Base-by-base conservation (phyloP, 2,113 vertebrate genomes). In the Siniperca knerii region DNA sequence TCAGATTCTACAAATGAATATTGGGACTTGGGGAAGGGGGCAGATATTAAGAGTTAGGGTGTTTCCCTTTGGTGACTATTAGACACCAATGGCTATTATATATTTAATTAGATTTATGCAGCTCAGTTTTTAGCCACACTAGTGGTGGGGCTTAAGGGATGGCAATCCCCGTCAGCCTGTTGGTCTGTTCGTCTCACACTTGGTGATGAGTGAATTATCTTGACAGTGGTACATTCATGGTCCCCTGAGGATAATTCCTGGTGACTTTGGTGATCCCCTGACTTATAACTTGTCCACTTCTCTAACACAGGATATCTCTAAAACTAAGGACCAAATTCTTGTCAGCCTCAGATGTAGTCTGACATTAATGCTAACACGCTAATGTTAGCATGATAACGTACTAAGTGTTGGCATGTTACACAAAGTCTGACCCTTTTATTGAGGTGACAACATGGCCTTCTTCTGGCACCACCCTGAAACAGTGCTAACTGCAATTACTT, bases 1-100 rank as follows among this genome's bases (percentile, higher is more conserved):
- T 73, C 11, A 60, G 21, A 58, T 65, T 70, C 55, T 68, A 50
- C 65, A 82, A 54, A 61, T 82, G 4, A 79, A 67, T 54, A 21
- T 20, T 67, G 21, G 52, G 5, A 74, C 25, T 46, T 1, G 0
- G 8, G 21, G 62, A 74, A 25, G 29, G 29, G 29, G 29, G 2
- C 21, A 46, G n/a, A 52, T 70, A 64, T 74, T 58, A 76, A 37
- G 58, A 11, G 46, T 77, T 46, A 44, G 13, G 20, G 4, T 25
- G 50, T 40, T 48, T 72, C 55, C 57, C 12, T 77, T 50, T 6
- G 18, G 13, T 35, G 4, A n/a, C 21, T 57, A 64, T 37, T 70
- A 54, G 21, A 70, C 65, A 23, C n/a, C 29, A 33, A 3, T 73
- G 35, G 13, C 42, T 23, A 33, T 69, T 29, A 25, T 33, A n/a